A percentile compares a stretch with the other conserved stretches of the same genome.
phyloP scores from a whole-genome alignment of 2,113 vertebrate genomes.

The Neodon shergylaensis region DNA sequence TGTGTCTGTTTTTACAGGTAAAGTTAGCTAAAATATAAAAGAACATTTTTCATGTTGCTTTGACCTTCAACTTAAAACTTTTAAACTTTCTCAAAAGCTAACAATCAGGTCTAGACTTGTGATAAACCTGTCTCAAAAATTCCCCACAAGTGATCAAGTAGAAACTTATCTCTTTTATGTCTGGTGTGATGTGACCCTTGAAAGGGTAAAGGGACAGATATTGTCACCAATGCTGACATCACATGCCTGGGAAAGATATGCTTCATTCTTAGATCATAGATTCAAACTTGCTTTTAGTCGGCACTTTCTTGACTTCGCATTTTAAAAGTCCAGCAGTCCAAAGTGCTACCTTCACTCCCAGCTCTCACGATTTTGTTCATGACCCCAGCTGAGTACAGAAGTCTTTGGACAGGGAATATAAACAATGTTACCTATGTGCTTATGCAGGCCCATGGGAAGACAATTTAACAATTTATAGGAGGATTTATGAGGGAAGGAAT shows the following conservation, averaged over 20 bases:
- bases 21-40: constrained; percentile 19
- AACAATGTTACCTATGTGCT: not conserved
- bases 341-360: not conserved
- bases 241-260: not conserved
- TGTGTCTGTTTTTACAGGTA: not conserved
- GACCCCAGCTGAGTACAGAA: not conserved
- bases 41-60: not conserved
- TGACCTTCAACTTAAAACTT: constrained; percentile 27
- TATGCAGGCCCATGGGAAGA: not conserved
- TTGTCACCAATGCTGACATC: not conserved
- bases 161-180: not conserved
- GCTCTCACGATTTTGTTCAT: not conserved
- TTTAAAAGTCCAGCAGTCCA: not conserved
- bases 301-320: constrained; percentile 25
- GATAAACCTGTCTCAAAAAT: constrained; percentile 26
- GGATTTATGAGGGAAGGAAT: not conserved
- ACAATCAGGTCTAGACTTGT: constrained; percentile 30
- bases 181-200: not conserved
- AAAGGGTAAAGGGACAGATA: not conserved
- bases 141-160: not conserved
- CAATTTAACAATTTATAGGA: too few relatives aligned
- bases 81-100: constrained; percentile 3
- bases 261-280: too few relatives aligned
- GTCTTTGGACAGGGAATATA: not conserved
- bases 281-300: not conserved